Base-by-base conservation (phyloP, 2,888 invertebrate genomes). In the Eristalis arbustorum region DNA sequence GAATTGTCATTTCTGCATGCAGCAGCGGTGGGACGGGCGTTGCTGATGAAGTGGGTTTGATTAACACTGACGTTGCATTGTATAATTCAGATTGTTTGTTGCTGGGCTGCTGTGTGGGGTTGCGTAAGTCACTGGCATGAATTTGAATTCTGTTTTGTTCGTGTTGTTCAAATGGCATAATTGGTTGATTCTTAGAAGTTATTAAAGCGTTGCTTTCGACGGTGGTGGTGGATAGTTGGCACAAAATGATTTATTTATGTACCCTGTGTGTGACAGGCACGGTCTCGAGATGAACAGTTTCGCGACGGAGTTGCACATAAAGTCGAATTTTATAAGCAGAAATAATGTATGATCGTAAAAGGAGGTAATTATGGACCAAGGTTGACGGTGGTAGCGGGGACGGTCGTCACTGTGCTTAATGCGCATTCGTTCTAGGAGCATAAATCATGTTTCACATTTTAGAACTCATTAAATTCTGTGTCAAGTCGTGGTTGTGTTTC, bases 1-100 rank as follows among this genome's bases (percentile, higher is more conserved):
- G 84, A 81, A 85, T 85, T 85, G 76, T 77, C 73, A 84, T 72
- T 62, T 73, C 71, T 61, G 61, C 63, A 61, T 31, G 31, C 22
- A 13, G 42, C 8, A 5, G 31, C 8, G 31, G 8, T 31, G 10
- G 13, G 18, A 42, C n/a, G 42, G 18, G 49, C 6, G 18, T 8
- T 49, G 49, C 18, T 49, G 49, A 49, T 62, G 34, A 73, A 73
- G 73, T 61, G 61, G 59, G 69, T 57, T 63, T 23, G 64, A 14
- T 66, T 42, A 31, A 61, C 31, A 40, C 23, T 67, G 28, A 67
- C 62, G 71, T 77, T 72, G 68, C 49, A 64, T 64, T 77, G 11
- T 63, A 63, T 37, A 73, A 63, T 73, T 73, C 4, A 71, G 71
- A 62, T 42, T 72, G 6, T 8, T 49, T 49, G 18, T n/a, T 49